A percentile compares a stretch with the other conserved stretches of the same genome.
Conservation (phyloP, 2,888 invertebrate species). For the Rhaphigaster nebulosa region DNA sequence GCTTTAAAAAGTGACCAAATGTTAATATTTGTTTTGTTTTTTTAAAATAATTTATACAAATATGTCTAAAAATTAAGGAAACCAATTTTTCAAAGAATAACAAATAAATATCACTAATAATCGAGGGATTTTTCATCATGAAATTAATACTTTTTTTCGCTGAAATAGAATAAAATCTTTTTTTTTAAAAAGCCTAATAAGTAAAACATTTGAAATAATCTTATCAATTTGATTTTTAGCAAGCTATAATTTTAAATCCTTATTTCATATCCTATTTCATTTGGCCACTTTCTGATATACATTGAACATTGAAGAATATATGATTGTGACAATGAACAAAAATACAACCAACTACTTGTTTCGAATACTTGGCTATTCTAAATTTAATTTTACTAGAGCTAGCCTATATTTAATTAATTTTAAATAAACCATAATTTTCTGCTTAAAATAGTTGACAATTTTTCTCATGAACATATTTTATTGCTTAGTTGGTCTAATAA, state of each 20-base stretch:
- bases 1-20: not conserved
- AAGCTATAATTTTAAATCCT: not conserved
- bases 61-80: not conserved
- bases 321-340: not conserved
- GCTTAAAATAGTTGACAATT: constrained; percentile 1
- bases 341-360: not conserved
- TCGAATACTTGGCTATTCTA: not conserved
- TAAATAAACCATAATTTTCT: not conserved
- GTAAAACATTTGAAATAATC: not conserved
- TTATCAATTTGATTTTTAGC: no score
- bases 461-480: not conserved
- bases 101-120: no score
- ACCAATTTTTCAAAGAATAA: no score
- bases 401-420: not conserved
- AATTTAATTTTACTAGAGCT: not conserved
- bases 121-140: no score
- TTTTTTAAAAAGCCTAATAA: not conserved
- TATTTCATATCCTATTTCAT: not conserved
- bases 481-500: constrained; percentile 47
- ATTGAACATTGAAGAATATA: not conserved
- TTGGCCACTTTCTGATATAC: not conserved
- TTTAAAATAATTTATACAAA: not conserved
- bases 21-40: not conserved
- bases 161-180: no score
- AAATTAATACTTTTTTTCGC: no score